Conservation (phyloP, 1,140 invertebrate genomes). For the Drosophila kepulauana region DNA sequence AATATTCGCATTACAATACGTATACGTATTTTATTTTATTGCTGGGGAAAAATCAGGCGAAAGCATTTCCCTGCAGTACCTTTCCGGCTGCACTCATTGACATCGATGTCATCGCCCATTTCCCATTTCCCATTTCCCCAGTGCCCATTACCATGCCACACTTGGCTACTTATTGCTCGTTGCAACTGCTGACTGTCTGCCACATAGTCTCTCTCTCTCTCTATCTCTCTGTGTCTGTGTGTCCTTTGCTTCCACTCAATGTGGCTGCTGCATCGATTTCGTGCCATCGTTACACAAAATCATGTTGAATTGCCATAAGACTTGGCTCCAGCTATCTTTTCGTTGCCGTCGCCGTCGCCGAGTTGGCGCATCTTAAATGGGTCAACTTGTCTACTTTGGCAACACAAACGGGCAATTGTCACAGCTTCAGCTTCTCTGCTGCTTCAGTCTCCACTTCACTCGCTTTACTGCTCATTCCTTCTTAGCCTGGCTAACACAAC, state of each 20-base stretch:
- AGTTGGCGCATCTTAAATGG: conserved; percentile 53
- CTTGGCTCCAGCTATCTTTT: conserved; percentile 9
- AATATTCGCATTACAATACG: conserved; percentile 24
- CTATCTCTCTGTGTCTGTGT: neutral
- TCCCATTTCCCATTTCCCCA: conserved; percentile 16
- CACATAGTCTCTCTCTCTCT: neutral
- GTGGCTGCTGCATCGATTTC: conserved; percentile 42
- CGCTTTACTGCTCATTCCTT: neutral
- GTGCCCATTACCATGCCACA: conserved; percentile 35
- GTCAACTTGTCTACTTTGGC: conserved; percentile 73
- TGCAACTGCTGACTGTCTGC: conserved; percentile 4
- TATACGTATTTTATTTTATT: conserved; percentile 6
- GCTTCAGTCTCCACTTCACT: neutral
- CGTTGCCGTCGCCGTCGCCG: neutral
- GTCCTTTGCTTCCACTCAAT: conserved; percentile 33
- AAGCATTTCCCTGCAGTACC: conserved; percentile 31
- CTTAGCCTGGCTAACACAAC: conserved; percentile 11
- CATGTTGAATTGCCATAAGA: conserved; percentile 37
- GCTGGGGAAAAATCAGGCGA: conserved; percentile 18
- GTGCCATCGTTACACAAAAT: conserved; percentile 45
- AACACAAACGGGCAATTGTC: conserved; percentile 72
- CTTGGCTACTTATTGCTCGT: conserved; percentile 40
- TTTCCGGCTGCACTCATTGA: conserved; percentile 37
- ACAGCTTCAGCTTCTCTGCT: conserved; percentile 37
- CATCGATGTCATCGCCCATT: conserved; percentile 41